phyloP scores from a whole-genome alignment of 2,888 invertebrate species.

The Rhamnusium bicolor region DNA sequence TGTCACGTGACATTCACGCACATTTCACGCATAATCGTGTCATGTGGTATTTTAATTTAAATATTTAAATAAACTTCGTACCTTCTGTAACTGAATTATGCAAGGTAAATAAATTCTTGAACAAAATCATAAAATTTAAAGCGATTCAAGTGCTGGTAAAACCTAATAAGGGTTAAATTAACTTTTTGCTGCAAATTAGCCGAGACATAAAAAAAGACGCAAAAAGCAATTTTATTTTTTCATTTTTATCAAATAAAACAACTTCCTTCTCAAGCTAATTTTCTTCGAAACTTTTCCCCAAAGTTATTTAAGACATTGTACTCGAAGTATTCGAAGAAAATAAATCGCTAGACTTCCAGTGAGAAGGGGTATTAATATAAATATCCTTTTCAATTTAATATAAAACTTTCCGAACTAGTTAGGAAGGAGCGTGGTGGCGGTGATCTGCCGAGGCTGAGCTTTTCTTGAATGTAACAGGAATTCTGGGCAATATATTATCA shows the following conservation, averaged over 20 bases:
- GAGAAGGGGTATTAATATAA: slow-evolving; percentile 5
- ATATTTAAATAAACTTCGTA: too few relatives aligned
- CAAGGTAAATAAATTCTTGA: neutral
- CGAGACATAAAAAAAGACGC: neutral
- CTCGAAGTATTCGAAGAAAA: neutral
- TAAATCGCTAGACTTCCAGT: neutral
- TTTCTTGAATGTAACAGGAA: neutral
- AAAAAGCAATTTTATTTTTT: neutral
- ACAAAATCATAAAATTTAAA: neutral
- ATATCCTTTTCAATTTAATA: slow-evolving; percentile 2
- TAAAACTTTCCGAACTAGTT: neutral
- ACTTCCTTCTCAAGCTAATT: slow-evolving; percentile 6
- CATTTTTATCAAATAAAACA: slow-evolving; percentile 8
- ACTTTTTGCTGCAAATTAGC: neutral
- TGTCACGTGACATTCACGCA: too few relatives aligned
- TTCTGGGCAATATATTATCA: neutral
- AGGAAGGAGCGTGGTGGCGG: neutral
- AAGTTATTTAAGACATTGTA: neutral
- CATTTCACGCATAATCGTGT: too few relatives aligned
- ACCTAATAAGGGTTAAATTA: slow-evolving; percentile 15
- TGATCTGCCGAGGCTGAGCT: neutral
- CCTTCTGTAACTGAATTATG: too few relatives aligned
- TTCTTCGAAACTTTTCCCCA: neutral
- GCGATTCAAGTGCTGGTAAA: neutral
- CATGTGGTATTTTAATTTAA: too few relatives aligned